These are phyloP conservation scores for Caenorhabditis latens DNA, from an alignment of 1,140 invertebrate species.

Conservation along the genomic window DNA sequence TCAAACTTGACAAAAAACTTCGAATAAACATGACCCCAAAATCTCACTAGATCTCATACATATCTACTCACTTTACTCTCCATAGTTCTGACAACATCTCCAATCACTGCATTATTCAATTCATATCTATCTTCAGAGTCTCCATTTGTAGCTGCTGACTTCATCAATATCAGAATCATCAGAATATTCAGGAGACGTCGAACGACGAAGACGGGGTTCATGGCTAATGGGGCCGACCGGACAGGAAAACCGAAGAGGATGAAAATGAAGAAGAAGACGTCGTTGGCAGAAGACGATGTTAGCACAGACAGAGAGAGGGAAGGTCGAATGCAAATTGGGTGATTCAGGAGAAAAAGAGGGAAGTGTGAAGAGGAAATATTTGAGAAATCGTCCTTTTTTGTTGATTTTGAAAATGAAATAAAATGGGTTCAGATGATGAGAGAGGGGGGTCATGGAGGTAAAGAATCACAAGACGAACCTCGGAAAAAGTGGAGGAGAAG, in stretches of 20 bases:
- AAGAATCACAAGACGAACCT: neutral
- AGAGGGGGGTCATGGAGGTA: neutral
- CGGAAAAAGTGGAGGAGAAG: neutral
- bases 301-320: neutral
- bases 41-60: neutral
- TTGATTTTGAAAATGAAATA: constrained; percentile 2
- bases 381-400: neutral
- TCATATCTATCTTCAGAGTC: constrained; percentile 12
- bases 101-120: constrained; percentile 29
- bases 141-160: neutral
- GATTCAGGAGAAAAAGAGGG: neutral
- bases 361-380: neutral
- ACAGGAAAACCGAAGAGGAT: neutral
- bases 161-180: neutral
- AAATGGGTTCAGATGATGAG: too few relatives aligned
- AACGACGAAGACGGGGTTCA: constrained; percentile 22
- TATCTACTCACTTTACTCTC: neutral
- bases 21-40: too few relatives aligned
- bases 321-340: constrained; percentile 52
- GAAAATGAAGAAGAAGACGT: constrained; percentile 7
- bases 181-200: constrained; percentile 1
- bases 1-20: too few relatives aligned
- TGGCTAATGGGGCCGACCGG: constrained; percentile 6
- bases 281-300: neutral
- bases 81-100: constrained; percentile 9